Conservation (phyloP, 2,113 vertebrate species). For the Caretta caretta region DNA sequence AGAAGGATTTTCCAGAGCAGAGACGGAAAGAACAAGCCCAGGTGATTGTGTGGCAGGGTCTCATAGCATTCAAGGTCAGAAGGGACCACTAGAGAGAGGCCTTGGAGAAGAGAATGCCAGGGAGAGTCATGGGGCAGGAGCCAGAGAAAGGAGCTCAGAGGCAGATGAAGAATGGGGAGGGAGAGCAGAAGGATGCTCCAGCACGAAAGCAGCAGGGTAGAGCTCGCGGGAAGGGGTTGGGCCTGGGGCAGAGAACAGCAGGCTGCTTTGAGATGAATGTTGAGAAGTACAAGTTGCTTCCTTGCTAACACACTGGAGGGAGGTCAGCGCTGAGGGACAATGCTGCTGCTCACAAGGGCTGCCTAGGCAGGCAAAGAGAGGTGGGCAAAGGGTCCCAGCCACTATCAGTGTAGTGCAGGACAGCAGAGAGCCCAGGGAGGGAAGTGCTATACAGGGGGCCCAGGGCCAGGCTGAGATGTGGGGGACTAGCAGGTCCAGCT, state of each 20-base stretch:
- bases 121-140: not conserved
- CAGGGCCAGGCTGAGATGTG: not conserved
- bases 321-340: not conserved
- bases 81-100: not conserved
- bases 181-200: rapidly evolving
- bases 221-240: not conserved
- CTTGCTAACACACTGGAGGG: rapidly evolving
- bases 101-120: not conserved
- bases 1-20: not conserved
- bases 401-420: not conserved
- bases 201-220: not conserved
- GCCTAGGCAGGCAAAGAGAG: not conserved
- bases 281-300: rapidly evolving
- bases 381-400: not conserved
- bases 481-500: not conserved
- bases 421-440: not conserved
- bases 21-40: not conserved
- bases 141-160: rapidly evolving
- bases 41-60: not conserved
- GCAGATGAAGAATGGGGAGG: rapidly evolving
- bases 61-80: not conserved
- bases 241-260: not conserved
- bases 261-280: not conserved
- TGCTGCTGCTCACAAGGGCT: rapidly evolving
- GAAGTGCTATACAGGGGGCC: not conserved